These are phyloP conservation scores for Parasteatoda tepidariorum DNA, from an alignment of 1,140 invertebrate species.

Conservation along the genomic window DNA sequence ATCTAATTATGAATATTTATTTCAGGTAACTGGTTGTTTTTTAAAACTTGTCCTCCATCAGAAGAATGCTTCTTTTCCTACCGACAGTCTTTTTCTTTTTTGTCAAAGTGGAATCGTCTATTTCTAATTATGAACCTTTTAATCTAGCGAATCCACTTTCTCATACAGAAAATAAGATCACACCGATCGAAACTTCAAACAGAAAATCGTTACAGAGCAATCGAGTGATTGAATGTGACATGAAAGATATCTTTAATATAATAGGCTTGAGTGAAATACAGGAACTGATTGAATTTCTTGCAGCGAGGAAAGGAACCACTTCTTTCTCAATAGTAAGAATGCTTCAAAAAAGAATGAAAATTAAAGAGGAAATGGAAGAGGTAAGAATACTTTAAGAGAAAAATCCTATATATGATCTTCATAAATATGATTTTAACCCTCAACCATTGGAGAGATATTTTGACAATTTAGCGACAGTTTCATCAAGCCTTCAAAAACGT, in stretches of 20 bases:
- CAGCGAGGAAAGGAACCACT: background rate
- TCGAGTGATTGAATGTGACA: conserved; percentile 7
- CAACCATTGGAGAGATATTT: no score
- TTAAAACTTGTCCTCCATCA: no score
- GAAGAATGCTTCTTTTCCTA: no score
- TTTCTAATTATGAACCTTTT: conserved; percentile 1
- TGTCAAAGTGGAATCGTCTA: background rate
- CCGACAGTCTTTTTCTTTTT: conserved; percentile 21
- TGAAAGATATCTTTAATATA: background rate
- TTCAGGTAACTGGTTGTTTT: no score
- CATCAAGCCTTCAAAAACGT: no score
- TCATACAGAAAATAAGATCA: conserved; percentile 1
- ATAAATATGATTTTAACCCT: no score
- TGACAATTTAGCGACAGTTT: no score
- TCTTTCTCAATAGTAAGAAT: background rate
- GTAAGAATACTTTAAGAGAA: conserved; percentile 2
- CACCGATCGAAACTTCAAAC: background rate
- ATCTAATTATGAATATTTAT: no score
- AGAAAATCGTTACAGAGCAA: background rate
- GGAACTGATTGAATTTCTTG: conserved; percentile 11
- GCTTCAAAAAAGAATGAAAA: conserved; percentile 31
- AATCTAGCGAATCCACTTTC: background rate
- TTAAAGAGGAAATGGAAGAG: conserved; percentile 7
- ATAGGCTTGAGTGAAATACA: conserved; percentile 19
- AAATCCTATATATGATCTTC: no score